Evolutionary conservation across 2,797 vertebrate species (phyloP).

Genomic region (Falco cherrug): DNA sequence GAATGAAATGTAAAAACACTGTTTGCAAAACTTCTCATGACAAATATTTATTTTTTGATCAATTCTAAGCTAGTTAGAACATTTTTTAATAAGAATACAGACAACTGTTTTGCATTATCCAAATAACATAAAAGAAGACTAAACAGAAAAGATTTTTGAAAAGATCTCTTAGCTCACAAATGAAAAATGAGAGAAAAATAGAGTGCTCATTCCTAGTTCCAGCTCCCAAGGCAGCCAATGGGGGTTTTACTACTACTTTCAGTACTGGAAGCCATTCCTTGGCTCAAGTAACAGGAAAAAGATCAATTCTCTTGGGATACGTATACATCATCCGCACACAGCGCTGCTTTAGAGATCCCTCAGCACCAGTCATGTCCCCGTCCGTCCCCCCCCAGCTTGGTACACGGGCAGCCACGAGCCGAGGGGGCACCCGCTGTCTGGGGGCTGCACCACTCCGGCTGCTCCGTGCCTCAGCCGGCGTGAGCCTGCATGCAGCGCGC

Average conservation of each 20-base stretch:
- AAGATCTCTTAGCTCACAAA: conserved; percentile 36
- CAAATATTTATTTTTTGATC: not conserved
- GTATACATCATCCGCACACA: not conserved
- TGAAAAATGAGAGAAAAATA: conserved; percentile 29
- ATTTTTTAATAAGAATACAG: conserved; percentile 4
- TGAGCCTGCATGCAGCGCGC: accelerated
- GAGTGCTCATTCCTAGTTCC: not conserved
- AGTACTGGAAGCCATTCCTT: conserved; percentile 28
- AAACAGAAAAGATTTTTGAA: conserved; percentile 50
- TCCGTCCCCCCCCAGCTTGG: accelerated
- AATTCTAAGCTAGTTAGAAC: not conserved
- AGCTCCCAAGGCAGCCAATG: conserved; percentile 39
- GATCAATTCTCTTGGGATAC: not conserved
- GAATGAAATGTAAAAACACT: not conserved
- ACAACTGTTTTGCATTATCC: conserved; percentile 36
- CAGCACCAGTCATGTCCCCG: not conserved
- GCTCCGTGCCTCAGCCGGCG: not conserved
- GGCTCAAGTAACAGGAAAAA: not conserved
- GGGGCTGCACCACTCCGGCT: accelerated
- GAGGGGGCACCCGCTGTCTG: accelerated
- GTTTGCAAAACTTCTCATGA: not conserved
- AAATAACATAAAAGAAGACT: conserved; percentile 31
- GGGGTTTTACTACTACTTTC: conserved; percentile 40
- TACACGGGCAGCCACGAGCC: accelerated
- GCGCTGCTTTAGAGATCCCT: not conserved